Conservation (phyloP, 1,140 invertebrate species). For the Archivesica marissinica region DNA sequence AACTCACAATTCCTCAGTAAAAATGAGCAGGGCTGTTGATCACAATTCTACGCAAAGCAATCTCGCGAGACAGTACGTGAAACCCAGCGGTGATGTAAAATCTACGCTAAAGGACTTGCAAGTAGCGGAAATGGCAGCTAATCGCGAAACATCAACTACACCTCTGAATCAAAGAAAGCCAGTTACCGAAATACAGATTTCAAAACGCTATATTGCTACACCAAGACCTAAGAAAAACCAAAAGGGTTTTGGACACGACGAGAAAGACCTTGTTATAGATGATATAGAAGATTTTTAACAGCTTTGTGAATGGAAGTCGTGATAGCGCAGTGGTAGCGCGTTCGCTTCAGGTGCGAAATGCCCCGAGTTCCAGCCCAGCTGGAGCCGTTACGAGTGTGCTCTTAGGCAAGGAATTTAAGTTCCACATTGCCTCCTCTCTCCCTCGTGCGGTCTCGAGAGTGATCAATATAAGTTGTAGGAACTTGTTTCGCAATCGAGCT, state of each 20-base stretch:
- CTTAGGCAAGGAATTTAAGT: too few species aligned
- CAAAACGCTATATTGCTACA: not conserved
- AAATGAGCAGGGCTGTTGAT: not conserved
- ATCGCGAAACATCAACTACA: not conserved
- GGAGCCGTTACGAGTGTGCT: too few species aligned
- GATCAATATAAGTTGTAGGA: too few species aligned
- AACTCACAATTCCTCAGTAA: not conserved
- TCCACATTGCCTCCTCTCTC: too few species aligned
- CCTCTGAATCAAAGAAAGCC: not conserved
- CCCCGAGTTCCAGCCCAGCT: too few species aligned
- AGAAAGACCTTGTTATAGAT: slow-evolving; percentile 27
- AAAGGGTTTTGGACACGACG: slow-evolving; percentile 43
- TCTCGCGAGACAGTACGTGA: not conserved
- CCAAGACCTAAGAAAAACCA: slow-evolving; percentile 9
- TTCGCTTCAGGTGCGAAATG: too few species aligned
- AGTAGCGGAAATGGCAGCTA: not conserved
- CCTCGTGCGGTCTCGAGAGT: too few species aligned
- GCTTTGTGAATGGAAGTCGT: too few species aligned
- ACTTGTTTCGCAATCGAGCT: too few species aligned
- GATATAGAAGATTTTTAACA: slow-evolving; percentile 48
- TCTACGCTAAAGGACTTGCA: slow-evolving; percentile 9
- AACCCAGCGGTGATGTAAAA: not conserved
- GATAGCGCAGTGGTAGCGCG: too few species aligned
- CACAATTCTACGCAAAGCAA: not conserved
- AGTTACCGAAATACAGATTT: not conserved